phyloP scores from a whole-genome alignment of 2,113 vertebrate genomes.

The Phaethon lepturus region DNA sequence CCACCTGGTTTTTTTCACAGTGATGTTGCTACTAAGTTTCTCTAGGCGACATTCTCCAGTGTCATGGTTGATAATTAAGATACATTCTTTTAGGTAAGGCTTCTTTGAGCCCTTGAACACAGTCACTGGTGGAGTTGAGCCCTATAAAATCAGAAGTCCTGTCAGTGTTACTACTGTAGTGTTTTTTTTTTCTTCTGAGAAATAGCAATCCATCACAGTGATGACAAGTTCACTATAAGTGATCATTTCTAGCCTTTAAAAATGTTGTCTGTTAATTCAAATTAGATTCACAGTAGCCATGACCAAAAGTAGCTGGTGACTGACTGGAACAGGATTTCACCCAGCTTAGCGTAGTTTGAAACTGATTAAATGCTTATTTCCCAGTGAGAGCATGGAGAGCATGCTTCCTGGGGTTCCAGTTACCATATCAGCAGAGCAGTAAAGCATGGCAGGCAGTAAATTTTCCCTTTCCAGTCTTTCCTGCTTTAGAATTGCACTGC shows the following conservation, averaged over 20 bases:
- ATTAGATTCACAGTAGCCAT: background rate
- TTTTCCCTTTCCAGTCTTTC: slow-evolving; percentile 54
- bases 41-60: slow-evolving; percentile 97
- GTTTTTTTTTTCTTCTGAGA: background rate
- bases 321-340: background rate
- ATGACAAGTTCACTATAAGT: background rate
- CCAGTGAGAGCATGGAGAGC: background rate
- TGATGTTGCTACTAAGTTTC: slow-evolving; percentile 97
- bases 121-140: slow-evolving; percentile 92
- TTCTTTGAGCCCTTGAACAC: slow-evolving; percentile 99
- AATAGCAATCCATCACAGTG: background rate
- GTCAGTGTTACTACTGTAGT: slow-evolving; percentile 17
- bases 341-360: background rate
- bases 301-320: background rate
- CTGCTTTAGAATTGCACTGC: slow-evolving; percentile 33
- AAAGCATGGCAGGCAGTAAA: slow-evolving; percentile 40
- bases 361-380: background rate
- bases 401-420: background rate
- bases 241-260: background rate
- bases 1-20: slow-evolving; percentile 97
- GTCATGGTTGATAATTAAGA: slow-evolving; percentile 98
- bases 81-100: slow-evolving; percentile 95
- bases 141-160: slow-evolving; percentile 79
- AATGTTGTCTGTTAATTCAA: background rate
- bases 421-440: background rate